Conservation (phyloP, 2,113 vertebrate genomes). For the Peromyscus maniculatus region DNA sequence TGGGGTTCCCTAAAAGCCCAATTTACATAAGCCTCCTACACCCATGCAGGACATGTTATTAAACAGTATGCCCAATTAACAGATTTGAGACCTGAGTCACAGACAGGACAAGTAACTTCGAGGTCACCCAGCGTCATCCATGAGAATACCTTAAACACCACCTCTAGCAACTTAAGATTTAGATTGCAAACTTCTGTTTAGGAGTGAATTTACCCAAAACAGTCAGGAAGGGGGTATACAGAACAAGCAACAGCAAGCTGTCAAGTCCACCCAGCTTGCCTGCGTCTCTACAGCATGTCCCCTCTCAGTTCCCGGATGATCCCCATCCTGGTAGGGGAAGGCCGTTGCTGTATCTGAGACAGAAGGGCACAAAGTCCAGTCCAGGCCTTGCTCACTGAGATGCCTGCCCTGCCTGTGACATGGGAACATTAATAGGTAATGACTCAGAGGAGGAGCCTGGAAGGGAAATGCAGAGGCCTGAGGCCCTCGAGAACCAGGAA, state of each 20-base stretch:
- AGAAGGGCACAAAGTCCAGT: conserved; percentile 76
- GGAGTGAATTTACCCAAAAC: not conserved
- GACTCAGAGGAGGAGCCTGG: conserved; percentile 17
- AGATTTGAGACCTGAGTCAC: not conserved
- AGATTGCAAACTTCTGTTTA: not conserved
- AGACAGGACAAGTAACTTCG: conserved; percentile 42
- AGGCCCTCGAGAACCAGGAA: not conserved
- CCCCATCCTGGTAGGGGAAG: not conserved
- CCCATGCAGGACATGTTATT: not conserved
- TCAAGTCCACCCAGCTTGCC: not conserved
- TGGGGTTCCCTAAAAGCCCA: not conserved
- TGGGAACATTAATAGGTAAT: conserved; percentile 72
- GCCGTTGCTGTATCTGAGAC: not conserved
- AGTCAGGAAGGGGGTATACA: not conserved
- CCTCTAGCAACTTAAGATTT: not conserved
- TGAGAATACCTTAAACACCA: not conserved
- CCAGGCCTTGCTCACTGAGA: not conserved
- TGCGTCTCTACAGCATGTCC: not conserved
- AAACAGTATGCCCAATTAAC: not conserved
- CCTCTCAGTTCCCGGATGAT: not conserved
- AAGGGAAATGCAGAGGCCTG: not conserved
- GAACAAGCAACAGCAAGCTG: not conserved
- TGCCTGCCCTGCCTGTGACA: not conserved
- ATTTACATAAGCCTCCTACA: not conserved
- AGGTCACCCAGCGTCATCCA: conserved; percentile 27